Conservation (phyloP, 2,113 vertebrate species). For the Trematocara unimaculatum region DNA sequence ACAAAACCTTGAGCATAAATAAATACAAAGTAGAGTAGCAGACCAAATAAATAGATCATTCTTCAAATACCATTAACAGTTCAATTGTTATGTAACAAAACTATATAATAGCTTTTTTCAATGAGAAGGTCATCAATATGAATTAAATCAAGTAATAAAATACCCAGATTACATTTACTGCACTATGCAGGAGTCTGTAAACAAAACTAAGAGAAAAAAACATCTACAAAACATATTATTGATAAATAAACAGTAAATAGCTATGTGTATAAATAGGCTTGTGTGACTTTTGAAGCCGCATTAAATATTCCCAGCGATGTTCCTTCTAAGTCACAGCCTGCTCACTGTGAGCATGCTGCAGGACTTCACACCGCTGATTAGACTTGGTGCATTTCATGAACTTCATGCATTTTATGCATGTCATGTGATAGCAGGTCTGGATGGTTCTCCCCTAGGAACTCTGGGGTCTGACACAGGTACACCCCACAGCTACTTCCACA, state of each 20-base stretch:
- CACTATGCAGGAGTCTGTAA: background rate
- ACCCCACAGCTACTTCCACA: constrained; percentile 71
- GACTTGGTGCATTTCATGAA: constrained; percentile 44
- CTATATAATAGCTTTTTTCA: constrained; percentile 33
- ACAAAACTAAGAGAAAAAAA: background rate
- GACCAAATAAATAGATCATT: constrained; percentile 5
- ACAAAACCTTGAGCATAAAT: background rate
- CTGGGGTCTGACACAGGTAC: constrained; percentile 75
- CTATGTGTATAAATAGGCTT: background rate
- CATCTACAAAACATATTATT: background rate
- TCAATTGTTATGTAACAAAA: background rate
- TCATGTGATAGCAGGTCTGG: background rate
- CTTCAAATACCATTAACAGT: background rate
- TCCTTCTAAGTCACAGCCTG: background rate
- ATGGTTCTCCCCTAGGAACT: background rate
- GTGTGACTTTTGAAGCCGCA: background rate
- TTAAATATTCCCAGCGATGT: background rate
- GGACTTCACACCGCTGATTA: background rate
- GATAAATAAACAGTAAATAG: constrained; percentile 2
- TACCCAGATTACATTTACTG: background rate
- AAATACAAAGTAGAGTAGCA: background rate
- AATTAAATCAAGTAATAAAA: background rate
- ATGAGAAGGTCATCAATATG: background rate
- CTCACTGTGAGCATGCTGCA: background rate
- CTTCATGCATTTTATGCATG: constrained; percentile 1